phyloP scores from a whole-genome alignment of 2,888 invertebrate species.

The Oscheius sp. region DNA sequence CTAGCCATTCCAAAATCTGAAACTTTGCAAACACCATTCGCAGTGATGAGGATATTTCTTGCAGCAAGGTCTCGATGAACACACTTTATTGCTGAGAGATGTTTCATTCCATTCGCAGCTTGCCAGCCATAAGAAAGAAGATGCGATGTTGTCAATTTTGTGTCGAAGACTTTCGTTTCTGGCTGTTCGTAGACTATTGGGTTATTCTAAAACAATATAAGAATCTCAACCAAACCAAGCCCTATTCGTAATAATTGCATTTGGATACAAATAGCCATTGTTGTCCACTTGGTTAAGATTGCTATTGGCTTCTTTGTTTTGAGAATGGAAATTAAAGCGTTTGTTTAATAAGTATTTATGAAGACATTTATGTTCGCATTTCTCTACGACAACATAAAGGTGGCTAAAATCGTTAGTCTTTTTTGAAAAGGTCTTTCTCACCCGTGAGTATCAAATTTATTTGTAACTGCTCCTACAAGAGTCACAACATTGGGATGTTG shows the following conservation, averaged over 20 bases:
- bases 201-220: background rate
- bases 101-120: background rate
- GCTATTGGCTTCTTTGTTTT: background rate
- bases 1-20: background rate
- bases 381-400: background rate
- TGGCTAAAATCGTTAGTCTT: background rate
- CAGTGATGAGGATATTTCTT: background rate
- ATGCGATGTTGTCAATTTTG: background rate
- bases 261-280: no score
- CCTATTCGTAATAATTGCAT: background rate
- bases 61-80: background rate
- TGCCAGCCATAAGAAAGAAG: background rate
- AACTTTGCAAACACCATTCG: background rate
- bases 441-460: conserved; percentile 25
- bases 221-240: background rate
- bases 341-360: background rate
- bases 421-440: no score
- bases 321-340: background rate
- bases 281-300: background rate
- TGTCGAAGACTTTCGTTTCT: background rate
- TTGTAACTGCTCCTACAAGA: conserved; percentile 48
- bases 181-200: background rate
- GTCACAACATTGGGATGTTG: conserved; percentile 52
- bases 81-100: background rate
- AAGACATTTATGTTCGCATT: background rate